A percentile compares a stretch with the other conserved stretches of the same genome.
phyloP scores from a whole-genome alignment of 2,888 invertebrate species.

The Rotaria magnacalcarata region DNA sequence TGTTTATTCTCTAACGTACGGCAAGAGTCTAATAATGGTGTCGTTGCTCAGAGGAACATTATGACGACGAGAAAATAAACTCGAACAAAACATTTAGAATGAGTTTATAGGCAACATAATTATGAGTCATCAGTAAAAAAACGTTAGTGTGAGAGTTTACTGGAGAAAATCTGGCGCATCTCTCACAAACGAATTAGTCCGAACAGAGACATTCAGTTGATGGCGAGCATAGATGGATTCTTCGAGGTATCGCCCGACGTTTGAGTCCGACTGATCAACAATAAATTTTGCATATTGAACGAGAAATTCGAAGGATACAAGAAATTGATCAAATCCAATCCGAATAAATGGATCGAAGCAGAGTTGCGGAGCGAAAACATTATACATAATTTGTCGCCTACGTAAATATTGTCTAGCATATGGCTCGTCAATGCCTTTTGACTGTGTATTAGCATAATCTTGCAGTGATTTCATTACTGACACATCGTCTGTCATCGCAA shows the following conservation, averaged over 20 bases:
- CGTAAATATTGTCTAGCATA: neutral
- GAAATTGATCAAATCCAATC: neutral
- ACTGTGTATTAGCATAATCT: neutral
- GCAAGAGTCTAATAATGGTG: no score
- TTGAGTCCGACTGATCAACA: neutral
- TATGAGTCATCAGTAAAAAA: no score
- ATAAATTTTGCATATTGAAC: neutral
- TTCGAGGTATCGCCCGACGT: conserved; percentile 1
- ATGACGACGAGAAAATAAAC: no score
- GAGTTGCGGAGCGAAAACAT: neutral
- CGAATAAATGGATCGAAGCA: conserved; percentile 16
- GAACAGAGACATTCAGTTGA: no score
- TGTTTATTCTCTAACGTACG: no score
- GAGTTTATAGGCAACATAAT: no score
- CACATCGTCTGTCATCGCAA: neutral
- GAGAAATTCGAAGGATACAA: neutral
- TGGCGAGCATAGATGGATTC: neutral
- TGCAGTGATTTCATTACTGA: neutral
- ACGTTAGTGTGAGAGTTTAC: no score
- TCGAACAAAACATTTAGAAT: no score
- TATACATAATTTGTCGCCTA: neutral
- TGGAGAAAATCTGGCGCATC: no score
- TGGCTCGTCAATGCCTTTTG: neutral
- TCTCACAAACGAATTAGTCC: no score
- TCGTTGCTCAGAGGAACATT: no score